Evolutionary conservation across 2,797 vertebrate genomes (phyloP), one percentile per base, ranked within the genome.

Genomic region (Poecilia velifera): DNA sequence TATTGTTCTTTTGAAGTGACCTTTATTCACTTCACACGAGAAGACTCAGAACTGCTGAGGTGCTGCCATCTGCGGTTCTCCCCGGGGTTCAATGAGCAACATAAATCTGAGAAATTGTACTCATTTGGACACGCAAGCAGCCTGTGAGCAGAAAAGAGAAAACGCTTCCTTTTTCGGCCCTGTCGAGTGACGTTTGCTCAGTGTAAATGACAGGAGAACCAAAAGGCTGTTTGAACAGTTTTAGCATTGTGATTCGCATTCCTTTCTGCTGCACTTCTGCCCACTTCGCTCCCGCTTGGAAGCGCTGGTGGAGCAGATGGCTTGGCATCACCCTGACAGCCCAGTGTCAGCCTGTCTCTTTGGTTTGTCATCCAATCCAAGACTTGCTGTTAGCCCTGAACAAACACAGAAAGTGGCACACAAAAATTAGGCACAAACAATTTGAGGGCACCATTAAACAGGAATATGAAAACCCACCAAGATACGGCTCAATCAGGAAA

Each of bases 301-400:
- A 88, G 88, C 90, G 89, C 76, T 82, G 75, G 90, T 89, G 62
- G 85, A 93, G 88, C 95, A 96, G 95, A 95, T 95, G 94, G 93
- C 91, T 92, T 94, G 94, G 94, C 93, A 94, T 90, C 88, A 92
- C 91, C 91, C 88, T 82, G 85, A 88, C 87, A 89, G 85, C 89
- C 87, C 87, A 88, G 88, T 92, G 90, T 93, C 86, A 87, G 91
- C 85, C 84, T 89, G 85, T 92, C 86, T 89, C 89, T 90, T 88
- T 84, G 88, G 85, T 90, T 92, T 91, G 82, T 89, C 85, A 89
- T 87, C 86, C 86, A 89, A 91, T 89, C 92, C 91, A 92, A 88
- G 87, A 90, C 87, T 88, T 83, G 84, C 91, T 88, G 89, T 94
- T 89, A 93, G 87, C 76, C 80, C 86, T 62, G 85, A 89, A 93